Percentiles rank a stretch among this genome's conserved stretches.
These are phyloP conservation scores for Drosophila incognita DNA, from an alignment of 2,888 invertebrate species.

Conservation along the genomic window DNA sequence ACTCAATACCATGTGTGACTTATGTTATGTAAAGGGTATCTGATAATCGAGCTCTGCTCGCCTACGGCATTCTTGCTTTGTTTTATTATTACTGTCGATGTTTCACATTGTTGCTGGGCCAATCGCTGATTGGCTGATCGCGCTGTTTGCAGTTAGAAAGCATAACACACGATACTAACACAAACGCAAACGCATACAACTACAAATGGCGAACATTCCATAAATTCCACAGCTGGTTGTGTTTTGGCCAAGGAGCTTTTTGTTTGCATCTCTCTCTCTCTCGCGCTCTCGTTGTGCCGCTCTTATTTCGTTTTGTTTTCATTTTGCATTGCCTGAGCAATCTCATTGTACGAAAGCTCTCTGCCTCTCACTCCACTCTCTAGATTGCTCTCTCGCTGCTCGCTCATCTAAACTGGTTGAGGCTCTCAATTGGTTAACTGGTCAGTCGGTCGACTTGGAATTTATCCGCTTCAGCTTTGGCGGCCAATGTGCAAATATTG, in stretches of 20 bases:
- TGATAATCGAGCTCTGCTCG: background rate
- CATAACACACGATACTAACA: conserved; percentile 55
- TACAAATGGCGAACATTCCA: conserved; percentile 36
- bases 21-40: conserved; percentile 14
- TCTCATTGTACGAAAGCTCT: conserved; percentile 40
- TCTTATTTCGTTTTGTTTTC: conserved; percentile 50
- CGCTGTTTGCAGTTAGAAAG: conserved; percentile 71
- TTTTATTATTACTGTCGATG: conserved; percentile 25
- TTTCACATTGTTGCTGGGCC: conserved; percentile 32
- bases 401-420: conserved; percentile 46
- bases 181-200: conserved; percentile 14
- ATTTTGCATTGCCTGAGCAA: conserved; percentile 26
- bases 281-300: background rate
- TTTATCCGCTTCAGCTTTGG: conserved; percentile 40
- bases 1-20: background rate
- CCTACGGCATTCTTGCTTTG: background rate
- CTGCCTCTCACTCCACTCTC: background rate
- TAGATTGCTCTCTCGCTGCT: background rate
- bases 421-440: conserved; percentile 27
- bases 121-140: conserved; percentile 38
- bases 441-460: conserved; percentile 54
- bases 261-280: background rate
- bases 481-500: conserved; percentile 52
- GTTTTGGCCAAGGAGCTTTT: conserved; percentile 18
- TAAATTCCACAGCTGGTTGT: conserved; percentile 49